Evolutionary conservation across 2,113 vertebrate species (phyloP), one percentile per base, ranked within the genome.

Genomic region (Clinocottus analis): DNA sequence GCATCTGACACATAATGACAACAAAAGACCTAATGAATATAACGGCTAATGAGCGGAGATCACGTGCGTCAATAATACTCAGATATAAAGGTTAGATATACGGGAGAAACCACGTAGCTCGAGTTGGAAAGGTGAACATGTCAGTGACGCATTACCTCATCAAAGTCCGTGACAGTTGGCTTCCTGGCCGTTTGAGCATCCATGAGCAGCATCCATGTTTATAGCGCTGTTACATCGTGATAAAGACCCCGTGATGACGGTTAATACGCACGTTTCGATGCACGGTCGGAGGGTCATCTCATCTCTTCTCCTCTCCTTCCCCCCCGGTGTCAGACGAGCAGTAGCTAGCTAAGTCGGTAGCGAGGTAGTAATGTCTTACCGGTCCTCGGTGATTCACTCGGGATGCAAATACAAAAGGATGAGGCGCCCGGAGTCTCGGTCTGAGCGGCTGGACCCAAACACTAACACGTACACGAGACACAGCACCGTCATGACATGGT

Each of bases 121-220:
- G 53, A 33, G 53, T 61, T 78, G 6, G 45, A 82, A 23, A 76
- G 70, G 75, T 85, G 51, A 82, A 82, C 41, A 70, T 72, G 62
- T 83, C 74, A 79, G 79, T 92, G 91, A 89, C 87, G 91, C 92
- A 92, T 91, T 83, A 55, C 83, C 76, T 71, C 72, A 43, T 69
- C 58, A 69, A 62, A 81, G 79, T 49, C 83, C 29, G 35, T 49
- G 3, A 43, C 25, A 53, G 84, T 84, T 73, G 64, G 10, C 65
- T 66, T 62, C 45, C 49, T 35, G 9, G 21, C 37, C 69, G 72
- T 7, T 63, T 45, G 12, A 45, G 27, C 37, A 37, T 25, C 23
- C 1, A 6, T n/a, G n/a, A n/a, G n/a, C 27, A 21, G 71, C 80
- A 65, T 79, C 60, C 63, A 51, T 66, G 66, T 79, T 75, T 29